Base-by-base conservation (phyloP, 2,888 invertebrate genomes). In the Drosophila antonietae region DNA sequence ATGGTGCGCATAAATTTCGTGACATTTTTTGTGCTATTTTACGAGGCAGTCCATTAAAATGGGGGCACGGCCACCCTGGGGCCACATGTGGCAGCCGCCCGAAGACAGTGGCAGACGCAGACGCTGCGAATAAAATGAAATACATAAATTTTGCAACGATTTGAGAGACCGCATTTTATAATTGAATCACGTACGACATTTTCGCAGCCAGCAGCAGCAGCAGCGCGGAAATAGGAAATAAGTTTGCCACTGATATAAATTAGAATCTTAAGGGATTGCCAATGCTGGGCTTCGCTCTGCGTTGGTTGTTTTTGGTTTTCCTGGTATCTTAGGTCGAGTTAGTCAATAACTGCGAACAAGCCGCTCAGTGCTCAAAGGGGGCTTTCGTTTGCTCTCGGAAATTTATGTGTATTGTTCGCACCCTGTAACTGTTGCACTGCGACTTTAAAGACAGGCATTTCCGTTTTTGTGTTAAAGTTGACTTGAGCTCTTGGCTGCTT, bases 161-260 rank as follows among this genome's bases (percentile, higher is more conserved):
- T 91, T 90, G 84, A 90, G 91, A 82, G 91, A 89, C 90, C 91
- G 89, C 91, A 91, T 89, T 92, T 92, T 92, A 92, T 92, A 92
- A 92, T 92, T 92, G 91, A 92, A 92, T 92, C 91, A 92, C 91
- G 91, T 92, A 92, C 91, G 90, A 90, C 89, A 88, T 87, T 91
- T 89, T 91, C 82, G 68, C 73, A 81, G 77, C 70, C 80, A 23
- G 43, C 18, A 41, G 43, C n/a, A 39, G 72, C 72, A 81, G 72
- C 68, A 71, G 62, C 81, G 79, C 79, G 84, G 84, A 85, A 85
- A 84, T 85, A 81, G 86, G 85, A 86, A 85, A 85, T 86, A 88
- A 86, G 86, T 86, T 88, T 85, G 68, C 78, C 79, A 76, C 84
- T 83, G 89, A 84, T 87, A 88, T 88, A 88, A 88, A 88, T 88